A percentile compares a stretch with the other conserved stretches of the same genome.
phyloP scores from a whole-genome alignment of 37 sponge, comb jelly and placozoan species.

The Hexactinellida sp. region DNA sequence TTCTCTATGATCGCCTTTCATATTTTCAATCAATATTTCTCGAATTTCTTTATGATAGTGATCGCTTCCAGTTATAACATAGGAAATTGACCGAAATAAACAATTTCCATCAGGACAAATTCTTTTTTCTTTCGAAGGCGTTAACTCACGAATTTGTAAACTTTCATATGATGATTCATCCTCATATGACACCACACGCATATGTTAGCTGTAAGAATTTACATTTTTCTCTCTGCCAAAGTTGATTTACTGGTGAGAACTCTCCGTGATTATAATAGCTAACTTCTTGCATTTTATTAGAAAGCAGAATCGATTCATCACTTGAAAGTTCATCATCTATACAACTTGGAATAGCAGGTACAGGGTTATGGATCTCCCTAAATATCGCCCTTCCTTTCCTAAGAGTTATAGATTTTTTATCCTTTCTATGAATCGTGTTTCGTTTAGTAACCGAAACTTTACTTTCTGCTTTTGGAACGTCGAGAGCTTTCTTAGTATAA shows the following conservation, averaged over 20 bases:
- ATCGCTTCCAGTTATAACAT: constrained; percentile 1
- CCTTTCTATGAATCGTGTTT: neutral
- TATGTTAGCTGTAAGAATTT: constrained; percentile 12
- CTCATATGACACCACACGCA: constrained; percentile 1
- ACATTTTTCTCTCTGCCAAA: constrained; percentile 2
- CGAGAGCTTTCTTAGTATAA: neutral
- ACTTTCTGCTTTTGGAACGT: neutral
- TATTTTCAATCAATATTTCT: constrained; percentile 33
- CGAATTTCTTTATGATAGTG: neutral
- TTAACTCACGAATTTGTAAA: constrained; percentile 4
- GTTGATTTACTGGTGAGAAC: neutral
- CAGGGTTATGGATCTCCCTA: neutral
- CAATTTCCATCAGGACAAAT: constrained; percentile 9
- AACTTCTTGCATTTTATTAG: constrained; percentile 1
- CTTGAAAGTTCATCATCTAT: neutral
- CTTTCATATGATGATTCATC: neutral
- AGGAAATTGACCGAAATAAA: neutral
- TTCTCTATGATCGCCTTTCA: constrained; percentile 54
- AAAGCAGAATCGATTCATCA: neutral
- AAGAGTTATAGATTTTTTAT: neutral
- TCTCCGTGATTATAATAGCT: constrained; percentile 1
- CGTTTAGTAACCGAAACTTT: neutral
- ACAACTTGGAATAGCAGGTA: neutral
- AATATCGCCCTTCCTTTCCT: neutral
- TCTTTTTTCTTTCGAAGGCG: constrained; percentile 11